phyloP scores from a whole-genome alignment of 2,888 invertebrate species.

The Pomacea canaliculata region DNA sequence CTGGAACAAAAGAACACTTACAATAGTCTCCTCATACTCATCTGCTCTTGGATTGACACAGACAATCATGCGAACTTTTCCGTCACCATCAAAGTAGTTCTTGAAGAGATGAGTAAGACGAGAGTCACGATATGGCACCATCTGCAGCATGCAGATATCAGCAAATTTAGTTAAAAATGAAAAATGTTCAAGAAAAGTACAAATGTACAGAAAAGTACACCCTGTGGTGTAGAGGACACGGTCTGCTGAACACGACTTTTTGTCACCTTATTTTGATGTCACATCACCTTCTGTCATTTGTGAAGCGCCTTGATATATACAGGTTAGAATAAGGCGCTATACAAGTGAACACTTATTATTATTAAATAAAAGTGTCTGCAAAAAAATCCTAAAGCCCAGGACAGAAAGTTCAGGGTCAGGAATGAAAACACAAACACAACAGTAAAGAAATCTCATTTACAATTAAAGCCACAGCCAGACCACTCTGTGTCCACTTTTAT shows the following conservation, averaged over 20 bases:
- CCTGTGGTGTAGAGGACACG: no score
- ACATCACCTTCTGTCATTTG: no score
- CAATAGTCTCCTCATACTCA: constrained; percentile 95
- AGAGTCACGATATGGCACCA: constrained; percentile 95
- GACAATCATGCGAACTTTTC: constrained; percentile 95
- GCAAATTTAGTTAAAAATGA: background rate
- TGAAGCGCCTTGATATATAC: no score
- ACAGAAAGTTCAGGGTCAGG: no score
- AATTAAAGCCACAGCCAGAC: background rate
- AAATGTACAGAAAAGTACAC: background rate
- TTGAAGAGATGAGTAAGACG: constrained; percentile 96
- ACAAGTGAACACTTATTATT: no score
- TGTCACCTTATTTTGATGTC: no score
- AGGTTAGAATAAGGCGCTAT: no score
- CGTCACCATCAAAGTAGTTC: constrained; percentile 97
- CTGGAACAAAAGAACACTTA: constrained; percentile 67
- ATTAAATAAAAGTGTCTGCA: background rate
- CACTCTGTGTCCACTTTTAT: no score
- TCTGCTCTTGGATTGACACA: constrained; percentile 93
- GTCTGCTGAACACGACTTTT: no score
- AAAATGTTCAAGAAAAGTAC: background rate
- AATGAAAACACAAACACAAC: no score
- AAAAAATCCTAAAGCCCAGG: background rate
- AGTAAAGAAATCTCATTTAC: no score
- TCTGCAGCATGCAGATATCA: constrained; percentile 56